phyloP scores from a whole-genome alignment of 2,113 vertebrate species.

The Opisthocomus hoazin region DNA sequence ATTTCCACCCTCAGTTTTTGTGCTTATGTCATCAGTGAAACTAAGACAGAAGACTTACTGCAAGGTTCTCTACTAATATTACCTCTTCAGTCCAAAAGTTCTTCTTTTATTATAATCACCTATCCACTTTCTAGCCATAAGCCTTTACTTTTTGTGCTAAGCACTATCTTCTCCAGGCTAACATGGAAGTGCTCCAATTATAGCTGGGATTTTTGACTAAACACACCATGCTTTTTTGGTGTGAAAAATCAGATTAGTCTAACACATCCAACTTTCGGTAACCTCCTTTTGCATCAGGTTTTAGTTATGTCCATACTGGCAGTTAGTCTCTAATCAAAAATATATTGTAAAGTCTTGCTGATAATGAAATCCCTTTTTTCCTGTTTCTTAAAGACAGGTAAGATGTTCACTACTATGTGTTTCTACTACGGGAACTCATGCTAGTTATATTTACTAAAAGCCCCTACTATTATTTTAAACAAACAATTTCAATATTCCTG shows the following conservation, averaged over 20 bases:
- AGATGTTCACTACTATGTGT: not conserved
- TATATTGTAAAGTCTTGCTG: not conserved
- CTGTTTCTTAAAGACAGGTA: not conserved
- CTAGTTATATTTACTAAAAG: not conserved
- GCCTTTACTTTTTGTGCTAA: not conserved
- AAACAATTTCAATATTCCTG: not conserved
- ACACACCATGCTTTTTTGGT: fast-evolving
- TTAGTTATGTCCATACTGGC: not conserved
- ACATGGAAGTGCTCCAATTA: not conserved
- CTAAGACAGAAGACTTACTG: not conserved
- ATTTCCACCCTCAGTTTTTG: not conserved
- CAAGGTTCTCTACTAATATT: not conserved
- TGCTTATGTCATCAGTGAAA: not conserved
- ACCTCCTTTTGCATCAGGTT: not conserved
- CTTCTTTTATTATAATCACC: not conserved
- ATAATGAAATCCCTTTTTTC: not conserved
- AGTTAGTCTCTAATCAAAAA: not conserved
- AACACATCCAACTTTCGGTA: not conserved
- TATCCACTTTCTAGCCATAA: not conserved
- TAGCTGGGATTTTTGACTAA: not conserved
- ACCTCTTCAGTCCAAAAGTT: not conserved
- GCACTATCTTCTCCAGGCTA: not conserved
- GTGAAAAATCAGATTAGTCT: not conserved
- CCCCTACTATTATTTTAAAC: not conserved
- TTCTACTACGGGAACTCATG: not conserved